Base-by-base conservation (phyloP, 2,113 vertebrate genomes). In the Fregata magnificens region DNA sequence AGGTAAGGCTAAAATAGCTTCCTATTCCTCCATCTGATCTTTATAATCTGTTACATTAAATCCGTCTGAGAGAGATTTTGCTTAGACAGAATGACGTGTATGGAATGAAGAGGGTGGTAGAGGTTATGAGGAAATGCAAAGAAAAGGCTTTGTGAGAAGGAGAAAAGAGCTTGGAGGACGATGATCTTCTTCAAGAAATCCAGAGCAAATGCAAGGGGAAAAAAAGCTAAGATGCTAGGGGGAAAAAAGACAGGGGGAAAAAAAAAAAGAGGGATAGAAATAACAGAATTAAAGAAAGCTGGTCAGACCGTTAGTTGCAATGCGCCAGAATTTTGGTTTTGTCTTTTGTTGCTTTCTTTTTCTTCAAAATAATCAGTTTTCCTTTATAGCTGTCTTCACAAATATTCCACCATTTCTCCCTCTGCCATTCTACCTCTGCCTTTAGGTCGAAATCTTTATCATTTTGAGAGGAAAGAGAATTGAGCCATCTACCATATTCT, bases 1-100 rank as follows among this genome's bases (percentile, higher is more conserved):
- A 96, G 69, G 67, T 87, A 90, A 93, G n/a, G 38, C 32, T 84
- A 53, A 81, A 88, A 95, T 71, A 87, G 16, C 34, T 91, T 87
- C 40, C 36, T 84, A 9, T 81, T 91, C 36, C 45, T 89, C 50
- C 56, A 74, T 73, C n/a, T 58, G 50, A 84, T 89, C 25, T 87
- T 89, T 82, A 84, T 83, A 63, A 42, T 81, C 16, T 86, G 44
- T 63, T 49, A 70, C 8, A 49, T 56, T 52, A 89, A 81, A 77
- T 66, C 65, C 59, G 53, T 88, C 20, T 86, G 52, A 90, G 40
- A 69, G 44, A 65, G 13, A 58, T 89, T 93, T 73, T 86, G 11
- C 32, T 82, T 84, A 65, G 36, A 42, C 21, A 88, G 45, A 86
- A 78, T 40, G 11, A 36, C 25, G 73, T 44, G 26, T 90, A 49